Conservation (phyloP, 2,888 invertebrate genomes). For the Trachelus troglodyta region DNA sequence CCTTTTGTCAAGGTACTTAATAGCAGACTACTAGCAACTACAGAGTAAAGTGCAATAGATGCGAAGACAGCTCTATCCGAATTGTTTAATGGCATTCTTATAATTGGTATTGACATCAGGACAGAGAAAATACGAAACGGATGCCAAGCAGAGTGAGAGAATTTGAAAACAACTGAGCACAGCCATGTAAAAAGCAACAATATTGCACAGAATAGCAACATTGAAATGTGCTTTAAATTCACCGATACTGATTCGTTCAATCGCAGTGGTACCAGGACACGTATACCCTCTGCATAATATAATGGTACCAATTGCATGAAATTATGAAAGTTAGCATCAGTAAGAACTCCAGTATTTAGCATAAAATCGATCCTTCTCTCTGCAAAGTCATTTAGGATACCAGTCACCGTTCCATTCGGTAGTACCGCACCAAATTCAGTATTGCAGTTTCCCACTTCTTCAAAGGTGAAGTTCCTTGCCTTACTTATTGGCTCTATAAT, state of each 20-base stretch:
- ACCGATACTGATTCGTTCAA: neutral
- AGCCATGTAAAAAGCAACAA: neutral
- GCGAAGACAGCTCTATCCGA: neutral
- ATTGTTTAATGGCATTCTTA: neutral
- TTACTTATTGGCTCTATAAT: neutral
- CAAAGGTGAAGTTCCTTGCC: neutral
- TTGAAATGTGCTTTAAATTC: neutral
- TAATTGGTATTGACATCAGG: neutral
- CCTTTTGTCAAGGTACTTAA: neutral
- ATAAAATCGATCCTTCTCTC: neutral
- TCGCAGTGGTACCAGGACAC: neutral
- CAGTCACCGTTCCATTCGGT: neutral
- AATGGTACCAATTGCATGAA: neutral
- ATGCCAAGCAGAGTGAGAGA: neutral
- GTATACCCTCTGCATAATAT: neutral
- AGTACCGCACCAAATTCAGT: neutral
- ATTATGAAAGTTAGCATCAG: neutral
- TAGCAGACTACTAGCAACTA: neutral
- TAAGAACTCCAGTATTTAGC: neutral
- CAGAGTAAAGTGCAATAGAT: neutral
- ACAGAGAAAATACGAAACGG: neutral
- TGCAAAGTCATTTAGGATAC: neutral
- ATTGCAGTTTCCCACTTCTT: neutral
- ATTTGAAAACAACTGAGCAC: neutral
- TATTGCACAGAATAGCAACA: neutral